phyloP scores from a whole-genome alignment of 2,113 vertebrate genomes.

The Sinocyclocheilus maitianheensis region DNA sequence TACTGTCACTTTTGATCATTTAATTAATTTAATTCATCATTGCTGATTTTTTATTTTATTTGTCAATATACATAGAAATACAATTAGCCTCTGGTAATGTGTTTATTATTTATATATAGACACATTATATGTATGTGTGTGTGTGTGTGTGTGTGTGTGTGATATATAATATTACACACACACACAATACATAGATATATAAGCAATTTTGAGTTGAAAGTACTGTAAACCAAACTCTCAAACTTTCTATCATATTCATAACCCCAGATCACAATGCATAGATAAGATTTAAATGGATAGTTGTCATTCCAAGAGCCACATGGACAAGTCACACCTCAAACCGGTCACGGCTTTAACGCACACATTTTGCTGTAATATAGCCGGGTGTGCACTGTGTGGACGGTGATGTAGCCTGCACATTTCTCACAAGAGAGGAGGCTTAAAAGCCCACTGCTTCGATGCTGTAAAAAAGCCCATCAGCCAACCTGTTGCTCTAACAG shows the following conservation, averaged over 20 bases:
- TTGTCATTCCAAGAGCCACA: slow-evolving; percentile 27
- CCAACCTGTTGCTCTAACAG: slow-evolving; percentile 55
- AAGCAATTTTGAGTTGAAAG: too few relatives aligned
- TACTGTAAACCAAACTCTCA: too few relatives aligned
- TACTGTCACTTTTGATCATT: too few relatives aligned
- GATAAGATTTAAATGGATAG: slow-evolving; percentile 18
- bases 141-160: too few relatives aligned
- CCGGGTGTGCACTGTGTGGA: slow-evolving; percentile 41
- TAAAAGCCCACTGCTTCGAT: slow-evolving; percentile 51
- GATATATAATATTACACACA: too few relatives aligned
- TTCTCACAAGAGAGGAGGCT: slow-evolving; percentile 53
- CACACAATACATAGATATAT: too few relatives aligned
- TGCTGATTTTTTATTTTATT: too few relatives aligned
- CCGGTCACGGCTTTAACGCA: slow-evolving; percentile 26
- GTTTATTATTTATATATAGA: too few relatives aligned
- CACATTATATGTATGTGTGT: too few relatives aligned
- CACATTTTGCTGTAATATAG: slow-evolving; percentile 42
- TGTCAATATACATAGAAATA: too few relatives aligned
- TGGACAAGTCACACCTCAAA: slow-evolving; percentile 31
- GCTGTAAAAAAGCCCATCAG: slow-evolving; percentile 50
- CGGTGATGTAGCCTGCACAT: slow-evolving; percentile 25
- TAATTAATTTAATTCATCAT: too few relatives aligned
- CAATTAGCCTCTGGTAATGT: too few relatives aligned
- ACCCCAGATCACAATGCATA: slow-evolving; percentile 12
- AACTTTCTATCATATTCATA: background rate